Evolutionary conservation across 2,113 vertebrate species (phyloP), one percentile per base, ranked within the genome.

Genomic region (Ailuropoda melanoleuca): DNA sequence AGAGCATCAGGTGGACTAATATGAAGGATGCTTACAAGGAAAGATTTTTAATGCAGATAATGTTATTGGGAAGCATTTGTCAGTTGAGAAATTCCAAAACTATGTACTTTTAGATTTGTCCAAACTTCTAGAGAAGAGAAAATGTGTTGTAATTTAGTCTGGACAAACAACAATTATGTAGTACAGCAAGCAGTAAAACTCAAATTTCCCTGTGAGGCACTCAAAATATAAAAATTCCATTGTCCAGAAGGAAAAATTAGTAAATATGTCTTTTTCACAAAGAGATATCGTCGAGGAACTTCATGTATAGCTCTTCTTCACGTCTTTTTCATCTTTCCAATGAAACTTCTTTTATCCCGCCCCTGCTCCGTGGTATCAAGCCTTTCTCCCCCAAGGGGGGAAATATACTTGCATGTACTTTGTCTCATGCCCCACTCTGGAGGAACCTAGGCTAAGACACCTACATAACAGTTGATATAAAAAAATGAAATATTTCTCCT

Each of bases 11-110:
- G 56, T 58, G 23, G 60, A 83, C 56, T 92, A 86, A 96, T 75
- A 89, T 80, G 89, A 96, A 97, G 75, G 50, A 95, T 87, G 60
- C 78, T 98, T 96, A 93, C 39, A n/a, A 56, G 93, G 62, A 97
- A 93, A 84, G 89, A 89, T 70, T 90, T 78, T 92, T 90, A 96
- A 96, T 90, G 46, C 19, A 85, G 68, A 53, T 93, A 75, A 87
- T 90, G 48, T 23, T 91, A 56, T 9, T 90, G 26, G n/a, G 97
- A 88, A 97, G 21, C 2, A 89, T 70, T 53, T 82, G 50, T 78
- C 87, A 3, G 58, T 39, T 96, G 62, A 96, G 56, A 93, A 96
- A 93, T 87, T 95, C 48, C 12, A 70, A 97, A 93, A 58, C 3
- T 66, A 96, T 68, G 46, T 56, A 53, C 9, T 78, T 66, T 94